Conservation (phyloP, 2,797 vertebrate genomes). For the Acanthurus leucopareius region DNA sequence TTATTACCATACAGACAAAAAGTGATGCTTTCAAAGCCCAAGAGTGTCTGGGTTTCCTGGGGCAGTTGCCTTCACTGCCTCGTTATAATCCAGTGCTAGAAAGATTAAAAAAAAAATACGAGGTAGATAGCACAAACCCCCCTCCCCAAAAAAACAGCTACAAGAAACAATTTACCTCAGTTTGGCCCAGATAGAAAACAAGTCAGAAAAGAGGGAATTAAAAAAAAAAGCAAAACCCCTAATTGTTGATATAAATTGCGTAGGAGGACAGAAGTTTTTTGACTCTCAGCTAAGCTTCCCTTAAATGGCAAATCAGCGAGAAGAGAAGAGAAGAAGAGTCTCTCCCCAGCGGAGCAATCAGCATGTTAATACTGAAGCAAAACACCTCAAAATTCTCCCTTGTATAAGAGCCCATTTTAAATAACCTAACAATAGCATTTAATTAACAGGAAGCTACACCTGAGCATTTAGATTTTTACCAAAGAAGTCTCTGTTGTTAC, state of each 20-base stretch:
- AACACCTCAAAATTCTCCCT: conserved; percentile 76
- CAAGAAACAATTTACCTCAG: no score
- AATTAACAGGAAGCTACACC: conserved; percentile 83
- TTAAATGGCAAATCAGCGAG: conserved; percentile 62
- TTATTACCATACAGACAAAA: background rate
- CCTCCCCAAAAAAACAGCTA: conserved; percentile 19
- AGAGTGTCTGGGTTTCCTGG: background rate
- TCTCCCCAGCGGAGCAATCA: conserved; percentile 76
- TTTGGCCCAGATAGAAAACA: conserved; percentile 2
- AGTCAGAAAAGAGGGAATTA: conserved; percentile 29
- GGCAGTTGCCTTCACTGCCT: background rate
- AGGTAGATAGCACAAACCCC: background rate
- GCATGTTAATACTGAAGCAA: conserved; percentile 79
- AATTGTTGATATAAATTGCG: conserved; percentile 43
- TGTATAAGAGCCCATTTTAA: conserved; percentile 70
- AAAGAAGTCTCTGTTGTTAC: conserved; percentile 74
- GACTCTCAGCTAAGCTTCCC: conserved; percentile 40
- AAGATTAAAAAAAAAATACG: conserved; percentile 1
- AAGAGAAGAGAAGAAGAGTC: conserved; percentile 7
- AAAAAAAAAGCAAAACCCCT: conserved; percentile 12
- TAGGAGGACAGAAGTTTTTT: conserved; percentile 39
- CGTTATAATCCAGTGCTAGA: background rate
- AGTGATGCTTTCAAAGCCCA: background rate
- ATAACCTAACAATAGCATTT: conserved; percentile 80
- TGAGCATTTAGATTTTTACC: conserved; percentile 80